phyloP scores from a whole-genome alignment of 2,113 vertebrate species.

The Cariama cristata region DNA sequence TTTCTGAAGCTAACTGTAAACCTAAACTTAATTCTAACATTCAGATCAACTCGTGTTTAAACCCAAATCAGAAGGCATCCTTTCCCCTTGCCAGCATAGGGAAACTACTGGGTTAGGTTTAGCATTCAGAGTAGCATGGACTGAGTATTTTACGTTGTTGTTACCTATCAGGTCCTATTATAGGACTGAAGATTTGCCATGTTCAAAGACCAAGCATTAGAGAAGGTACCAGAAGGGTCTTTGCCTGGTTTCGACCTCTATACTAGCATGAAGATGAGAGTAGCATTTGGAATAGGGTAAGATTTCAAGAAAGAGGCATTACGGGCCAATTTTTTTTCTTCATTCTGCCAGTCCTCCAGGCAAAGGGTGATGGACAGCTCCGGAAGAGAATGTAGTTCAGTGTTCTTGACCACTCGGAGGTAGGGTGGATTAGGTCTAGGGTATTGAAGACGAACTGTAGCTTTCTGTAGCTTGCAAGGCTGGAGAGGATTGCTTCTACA shows the following conservation, averaged over 20 bases:
- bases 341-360: background rate
- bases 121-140: background rate
- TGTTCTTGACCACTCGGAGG: background rate
- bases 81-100: background rate
- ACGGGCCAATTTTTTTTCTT: background rate
- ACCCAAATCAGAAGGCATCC: background rate
- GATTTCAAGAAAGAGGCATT: background rate
- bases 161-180: background rate
- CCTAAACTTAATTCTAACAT: background rate
- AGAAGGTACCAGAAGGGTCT: background rate
- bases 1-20: background rate
- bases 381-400: background rate
- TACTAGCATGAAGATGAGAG: background rate
- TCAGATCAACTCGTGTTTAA: background rate
- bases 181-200: background rate
- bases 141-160: background rate
- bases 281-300: background rate
- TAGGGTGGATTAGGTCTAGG: background rate
- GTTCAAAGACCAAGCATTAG: background rate
- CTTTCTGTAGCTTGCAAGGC: background rate
- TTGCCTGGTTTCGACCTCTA: background rate
- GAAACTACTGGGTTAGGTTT: background rate
- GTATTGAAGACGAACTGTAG: background rate
- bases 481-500: background rate
- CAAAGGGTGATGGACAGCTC: background rate